Conservation (phyloP, 2,888 invertebrate genomes). For the Ophion obscuratus region DNA sequence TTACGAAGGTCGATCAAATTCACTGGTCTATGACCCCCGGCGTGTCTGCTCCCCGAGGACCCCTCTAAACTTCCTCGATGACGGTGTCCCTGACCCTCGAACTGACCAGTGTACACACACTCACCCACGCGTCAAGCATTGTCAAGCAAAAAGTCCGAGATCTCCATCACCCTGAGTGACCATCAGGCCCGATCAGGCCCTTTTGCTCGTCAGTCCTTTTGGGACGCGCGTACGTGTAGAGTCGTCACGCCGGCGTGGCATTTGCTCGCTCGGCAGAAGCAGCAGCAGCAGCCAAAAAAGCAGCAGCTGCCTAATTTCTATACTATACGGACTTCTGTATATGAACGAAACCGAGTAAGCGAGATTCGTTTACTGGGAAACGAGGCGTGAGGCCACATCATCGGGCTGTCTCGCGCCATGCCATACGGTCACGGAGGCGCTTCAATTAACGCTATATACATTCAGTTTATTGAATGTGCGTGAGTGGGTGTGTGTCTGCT, state of each 20-base stretch:
- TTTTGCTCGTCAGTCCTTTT: slow-evolving; percentile 5
- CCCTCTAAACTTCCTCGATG: slow-evolving; percentile 56
- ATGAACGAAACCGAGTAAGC: slow-evolving; percentile 62
- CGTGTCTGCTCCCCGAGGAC: slow-evolving; percentile 44
- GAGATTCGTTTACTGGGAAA: slow-evolving; percentile 67
- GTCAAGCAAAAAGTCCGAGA: slow-evolving; percentile 14
- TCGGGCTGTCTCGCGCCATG: slow-evolving; percentile 51
- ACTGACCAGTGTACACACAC: slow-evolving; percentile 46
- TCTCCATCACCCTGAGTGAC: not conserved
- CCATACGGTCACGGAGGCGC: slow-evolving; percentile 65
- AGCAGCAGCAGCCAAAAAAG: slow-evolving; percentile 50
- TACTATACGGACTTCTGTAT: slow-evolving; percentile 51
- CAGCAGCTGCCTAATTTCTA: slow-evolving; percentile 67
- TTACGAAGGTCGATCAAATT: slow-evolving; percentile 52
- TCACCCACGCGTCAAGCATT: not conserved
- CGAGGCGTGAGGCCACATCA: slow-evolving; percentile 46
- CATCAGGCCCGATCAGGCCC: slow-evolving; percentile 7
- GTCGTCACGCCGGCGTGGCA: slow-evolving; percentile 54
- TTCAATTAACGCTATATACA: slow-evolving; percentile 57
- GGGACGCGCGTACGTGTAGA: slow-evolving; percentile 8
- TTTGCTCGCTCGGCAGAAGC: slow-evolving; percentile 49
- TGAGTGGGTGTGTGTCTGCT: not conserved
- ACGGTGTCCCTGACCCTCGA: slow-evolving; percentile 62
- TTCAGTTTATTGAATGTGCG: slow-evolving; percentile 8
- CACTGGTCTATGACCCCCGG: slow-evolving; percentile 54